A percentile compares a stretch with the other conserved stretches of the same genome.
phyloP scores from a whole-genome alignment of 2,888 invertebrate genomes.

The Drosophila meridionalis region DNA sequence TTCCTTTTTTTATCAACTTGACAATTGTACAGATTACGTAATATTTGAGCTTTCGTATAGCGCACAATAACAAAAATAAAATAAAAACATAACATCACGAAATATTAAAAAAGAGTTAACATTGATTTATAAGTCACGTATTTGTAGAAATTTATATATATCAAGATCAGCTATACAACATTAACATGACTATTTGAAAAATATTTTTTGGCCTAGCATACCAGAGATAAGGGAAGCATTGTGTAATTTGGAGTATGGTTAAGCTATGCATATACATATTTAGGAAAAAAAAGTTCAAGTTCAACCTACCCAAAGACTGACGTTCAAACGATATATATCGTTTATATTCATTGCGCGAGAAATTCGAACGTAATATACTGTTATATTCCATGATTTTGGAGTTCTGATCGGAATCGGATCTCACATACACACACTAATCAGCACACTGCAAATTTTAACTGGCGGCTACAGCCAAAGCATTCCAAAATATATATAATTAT shows the following conservation, averaged over 20 bases:
- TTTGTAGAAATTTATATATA: slow-evolving; percentile 9
- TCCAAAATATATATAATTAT: slow-evolving; percentile 3
- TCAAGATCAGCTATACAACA: slow-evolving; percentile 6
- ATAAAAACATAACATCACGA: background rate
- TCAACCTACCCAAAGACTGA: slow-evolving; percentile 76
- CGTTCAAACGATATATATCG: slow-evolving; percentile 83
- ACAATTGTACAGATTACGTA: slow-evolving; percentile 39
- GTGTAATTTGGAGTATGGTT: slow-evolving; percentile 32
- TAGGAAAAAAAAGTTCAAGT: slow-evolving; percentile 47
- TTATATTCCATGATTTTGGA: slow-evolving; percentile 61
- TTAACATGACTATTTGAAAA: slow-evolving; percentile 28
- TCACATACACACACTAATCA: slow-evolving; percentile 12
- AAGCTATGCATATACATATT: background rate
- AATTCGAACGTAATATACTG: slow-evolving; percentile 78
- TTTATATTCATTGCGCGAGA: slow-evolving; percentile 78
- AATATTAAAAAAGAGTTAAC: slow-evolving; percentile 10
- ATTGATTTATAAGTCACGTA: slow-evolving; percentile 26
- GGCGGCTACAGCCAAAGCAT: slow-evolving; percentile 19
- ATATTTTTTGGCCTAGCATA: slow-evolving; percentile 45
- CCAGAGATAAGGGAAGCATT: slow-evolving; percentile 33
- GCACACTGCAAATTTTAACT: slow-evolving; percentile 26
- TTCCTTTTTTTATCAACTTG: slow-evolving; percentile 43
- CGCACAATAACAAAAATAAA: slow-evolving; percentile 7
- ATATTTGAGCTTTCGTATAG: slow-evolving; percentile 13
- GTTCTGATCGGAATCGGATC: background rate